These are phyloP conservation scores for Papilio polyxenes DNA, from an alignment of 1,140 invertebrate species.

Conservation along the genomic window DNA sequence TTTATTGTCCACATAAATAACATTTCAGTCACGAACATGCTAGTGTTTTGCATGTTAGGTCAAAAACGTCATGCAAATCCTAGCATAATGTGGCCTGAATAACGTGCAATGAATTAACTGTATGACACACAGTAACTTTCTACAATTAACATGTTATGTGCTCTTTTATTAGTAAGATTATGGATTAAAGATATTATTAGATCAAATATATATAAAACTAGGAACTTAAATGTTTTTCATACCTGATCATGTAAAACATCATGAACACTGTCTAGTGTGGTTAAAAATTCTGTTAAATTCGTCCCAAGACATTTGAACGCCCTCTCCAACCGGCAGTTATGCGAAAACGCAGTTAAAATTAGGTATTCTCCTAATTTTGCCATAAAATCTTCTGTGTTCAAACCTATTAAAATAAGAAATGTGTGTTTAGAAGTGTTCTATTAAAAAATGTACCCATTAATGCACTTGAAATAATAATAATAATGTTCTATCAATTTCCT, in stretches of 20 bases:
- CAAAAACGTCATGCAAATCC: too few relatives aligned
- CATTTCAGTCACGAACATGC: too few relatives aligned
- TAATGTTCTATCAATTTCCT: neutral
- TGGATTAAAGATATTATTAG: neutral
- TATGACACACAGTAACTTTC: too few relatives aligned
- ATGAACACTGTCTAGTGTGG: conserved; percentile 89
- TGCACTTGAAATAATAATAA: too few relatives aligned
- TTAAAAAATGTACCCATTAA: too few relatives aligned
- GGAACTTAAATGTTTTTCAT: conserved; percentile 19
- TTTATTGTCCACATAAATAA: too few relatives aligned
- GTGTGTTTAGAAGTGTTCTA: too few relatives aligned
- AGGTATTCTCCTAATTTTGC: conserved; percentile 78
- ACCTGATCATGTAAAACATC: conserved; percentile 90
- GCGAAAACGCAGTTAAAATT: conserved; percentile 76
- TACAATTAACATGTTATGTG: too few relatives aligned
- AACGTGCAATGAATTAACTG: too few relatives aligned
- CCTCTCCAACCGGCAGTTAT: conserved; percentile 73
- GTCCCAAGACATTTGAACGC: conserved; percentile 75
- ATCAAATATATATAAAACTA: too few relatives aligned
- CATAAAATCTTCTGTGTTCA: conserved; percentile 75
- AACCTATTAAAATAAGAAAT: conserved; percentile 65
- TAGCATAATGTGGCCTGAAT: too few relatives aligned
- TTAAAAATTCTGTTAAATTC: conserved; percentile 75
- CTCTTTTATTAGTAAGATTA: neutral
- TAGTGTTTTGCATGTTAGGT: too few relatives aligned